These are phyloP conservation scores for Neocrepidodera transversa DNA, from an alignment of 2,888 invertebrate species.

Conservation along the genomic window DNA sequence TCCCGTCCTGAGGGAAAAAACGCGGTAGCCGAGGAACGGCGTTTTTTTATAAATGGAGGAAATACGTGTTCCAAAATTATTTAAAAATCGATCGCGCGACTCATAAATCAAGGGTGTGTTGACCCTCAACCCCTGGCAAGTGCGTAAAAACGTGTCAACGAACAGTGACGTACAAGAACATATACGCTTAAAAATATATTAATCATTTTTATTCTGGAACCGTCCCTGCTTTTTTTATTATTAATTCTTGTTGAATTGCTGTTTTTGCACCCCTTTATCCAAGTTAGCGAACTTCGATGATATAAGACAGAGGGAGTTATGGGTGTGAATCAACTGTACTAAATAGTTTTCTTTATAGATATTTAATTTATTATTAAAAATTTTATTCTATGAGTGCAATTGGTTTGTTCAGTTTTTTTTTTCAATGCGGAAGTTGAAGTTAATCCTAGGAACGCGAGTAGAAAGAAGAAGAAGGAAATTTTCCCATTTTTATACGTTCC, in stretches of 20 bases:
- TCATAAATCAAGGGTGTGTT: slow-evolving; percentile 39
- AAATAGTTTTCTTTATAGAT: no score
- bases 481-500: slow-evolving; percentile 1
- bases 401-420: neutral
- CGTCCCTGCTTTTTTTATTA: no score
- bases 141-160: slow-evolving; percentile 32
- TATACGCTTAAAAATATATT: no score
- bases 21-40: slow-evolving; percentile 9
- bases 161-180: slow-evolving; percentile 14
- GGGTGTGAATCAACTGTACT: no score
- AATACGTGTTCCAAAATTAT: slow-evolving; percentile 41
- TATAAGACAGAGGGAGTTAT: no score
- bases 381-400: no score
- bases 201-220: no score
- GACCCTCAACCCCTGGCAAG: slow-evolving; percentile 32
- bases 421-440: neutral
- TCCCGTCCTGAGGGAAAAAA: slow-evolving; percentile 21
- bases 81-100: slow-evolving; percentile 37
- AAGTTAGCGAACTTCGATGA: no score
- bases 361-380: no score
- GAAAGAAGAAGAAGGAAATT: neutral
- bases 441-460: neutral
- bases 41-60: slow-evolving; percentile 35
- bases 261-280: no score
- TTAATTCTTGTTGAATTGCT: no score